Evolutionary conservation across 2,888 invertebrate species (phyloP).

Genomic region (Pristionchus mayeri): DNA sequence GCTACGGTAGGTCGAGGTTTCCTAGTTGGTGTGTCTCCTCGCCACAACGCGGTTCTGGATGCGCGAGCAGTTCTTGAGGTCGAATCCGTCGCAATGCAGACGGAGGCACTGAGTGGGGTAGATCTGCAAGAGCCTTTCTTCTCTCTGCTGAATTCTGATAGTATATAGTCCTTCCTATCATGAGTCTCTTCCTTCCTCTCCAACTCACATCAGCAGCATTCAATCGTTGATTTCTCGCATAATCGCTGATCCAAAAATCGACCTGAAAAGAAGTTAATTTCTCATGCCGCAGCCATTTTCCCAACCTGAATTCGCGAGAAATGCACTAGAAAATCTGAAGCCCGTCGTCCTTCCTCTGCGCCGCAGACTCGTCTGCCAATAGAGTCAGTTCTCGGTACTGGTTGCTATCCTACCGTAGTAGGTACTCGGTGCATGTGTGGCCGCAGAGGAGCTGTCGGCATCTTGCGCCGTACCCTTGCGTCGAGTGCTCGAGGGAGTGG

Average conservation of each 20-base stretch:
- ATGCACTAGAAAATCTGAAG: conserved; percentile 69
- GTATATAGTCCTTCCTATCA: too few relatives aligned
- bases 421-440: conserved; percentile 70
- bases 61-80: conserved; percentile 56
- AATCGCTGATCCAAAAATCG: conserved; percentile 73
- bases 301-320: conserved; percentile 72
- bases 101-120: conserved; percentile 65
- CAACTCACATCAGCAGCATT: conserved; percentile 11
- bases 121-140: background rate
- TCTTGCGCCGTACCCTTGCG: conserved; percentile 58
- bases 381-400: conserved; percentile 10
- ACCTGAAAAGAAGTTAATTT: conserved; percentile 59
- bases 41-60: background rate
- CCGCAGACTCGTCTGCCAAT: conserved; percentile 59
- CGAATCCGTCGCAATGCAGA: conserved; percentile 71
- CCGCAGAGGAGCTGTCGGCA: conserved; percentile 74
- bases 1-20: background rate
- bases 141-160: too few relatives aligned
- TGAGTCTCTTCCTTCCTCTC: too few relatives aligned
- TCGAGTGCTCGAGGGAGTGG: conserved; percentile 42
- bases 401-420: conserved; percentile 52
- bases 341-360: conserved; percentile 60
- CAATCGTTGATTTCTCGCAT: conserved; percentile 53
- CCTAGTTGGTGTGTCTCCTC: background rate
- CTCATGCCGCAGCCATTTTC: background rate